Conservation (phyloP, 2,888 invertebrate species). For the Cheilosia grossa region DNA sequence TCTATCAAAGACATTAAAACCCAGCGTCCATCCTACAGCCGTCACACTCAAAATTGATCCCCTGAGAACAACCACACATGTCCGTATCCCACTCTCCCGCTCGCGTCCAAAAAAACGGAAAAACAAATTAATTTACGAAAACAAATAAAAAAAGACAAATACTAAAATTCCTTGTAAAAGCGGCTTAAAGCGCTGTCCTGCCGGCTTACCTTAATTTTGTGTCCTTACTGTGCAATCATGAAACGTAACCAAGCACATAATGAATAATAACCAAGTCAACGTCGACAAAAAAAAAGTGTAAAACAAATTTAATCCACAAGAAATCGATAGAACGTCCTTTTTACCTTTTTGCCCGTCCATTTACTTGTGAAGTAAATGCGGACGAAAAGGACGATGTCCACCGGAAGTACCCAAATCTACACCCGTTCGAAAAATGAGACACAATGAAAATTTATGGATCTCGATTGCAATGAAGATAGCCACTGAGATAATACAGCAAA, state of each 20-base stretch:
- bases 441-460: slow-evolving; percentile 38
- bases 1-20: slow-evolving; percentile 26
- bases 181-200: slow-evolving; percentile 7
- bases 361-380: slow-evolving; percentile 24
- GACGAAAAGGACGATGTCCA: slow-evolving; percentile 13
- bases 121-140: neutral
- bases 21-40: neutral
- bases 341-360: neutral
- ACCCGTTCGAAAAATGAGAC: neutral
- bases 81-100: neutral
- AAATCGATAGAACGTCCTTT: slow-evolving; percentile 46
- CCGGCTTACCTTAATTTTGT: slow-evolving; percentile 4
- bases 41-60: neutral
- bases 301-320: neutral
- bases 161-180: neutral
- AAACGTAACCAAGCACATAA: slow-evolving; percentile 43
- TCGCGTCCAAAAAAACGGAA: too few relatives aligned
- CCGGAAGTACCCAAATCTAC: slow-evolving; percentile 7
- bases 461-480: slow-evolving; percentile 41
- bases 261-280: slow-evolving; percentile 41
- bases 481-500: slow-evolving; percentile 16
- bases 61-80: slow-evolving; percentile 6
- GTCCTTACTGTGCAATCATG: slow-evolving; percentile 32
- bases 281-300: neutral
- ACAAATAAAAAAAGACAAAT: slow-evolving; percentile 14